These are phyloP conservation scores for Spinibarbus caldwelli DNA, from an alignment of 2,797 vertebrate genomes.

Conservation along the genomic window DNA sequence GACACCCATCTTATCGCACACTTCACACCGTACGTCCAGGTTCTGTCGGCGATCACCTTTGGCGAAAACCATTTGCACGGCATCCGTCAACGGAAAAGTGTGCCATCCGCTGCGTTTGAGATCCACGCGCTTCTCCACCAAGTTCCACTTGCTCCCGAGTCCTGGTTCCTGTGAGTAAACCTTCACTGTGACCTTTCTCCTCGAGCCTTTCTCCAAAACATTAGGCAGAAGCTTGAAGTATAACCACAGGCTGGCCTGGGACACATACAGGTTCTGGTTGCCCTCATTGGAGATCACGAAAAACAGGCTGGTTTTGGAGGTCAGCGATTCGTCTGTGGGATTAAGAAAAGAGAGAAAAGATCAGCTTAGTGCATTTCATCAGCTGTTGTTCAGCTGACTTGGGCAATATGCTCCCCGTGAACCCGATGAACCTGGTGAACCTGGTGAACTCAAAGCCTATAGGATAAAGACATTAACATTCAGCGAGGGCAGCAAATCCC, in stretches of 20 bases:
- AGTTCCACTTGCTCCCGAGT: conserved; percentile 83
- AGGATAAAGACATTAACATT: conserved; percentile 47
- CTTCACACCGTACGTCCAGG: conserved; percentile 93
- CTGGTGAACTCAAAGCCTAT: conserved; percentile 7
- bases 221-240: conserved; percentile 90
- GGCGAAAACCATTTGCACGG: conserved; percentile 87
- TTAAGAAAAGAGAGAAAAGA: conserved; percentile 55
- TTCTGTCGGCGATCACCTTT: conserved; percentile 89
- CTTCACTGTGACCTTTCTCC: conserved; percentile 91
- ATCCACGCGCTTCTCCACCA: conserved; percentile 94
- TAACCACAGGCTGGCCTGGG: conserved; percentile 94
- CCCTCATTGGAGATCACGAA: conserved; percentile 97
- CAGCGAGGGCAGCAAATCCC: conserved; percentile 47
- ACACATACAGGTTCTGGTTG: conserved; percentile 92
- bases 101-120: conserved; percentile 96
- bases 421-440: conserved; percentile 7
- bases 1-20: conserved; percentile 86
- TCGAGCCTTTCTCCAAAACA: conserved; percentile 79
- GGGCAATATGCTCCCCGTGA: not conserved
- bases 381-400: not conserved
- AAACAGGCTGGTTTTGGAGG: conserved; percentile 91
- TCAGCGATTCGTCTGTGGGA: conserved; percentile 87
- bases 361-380: conserved; percentile 15
- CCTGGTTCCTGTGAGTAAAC: conserved; percentile 92
- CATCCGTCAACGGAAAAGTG: conserved; percentile 91